Conservation (phyloP, 2,797 vertebrate genomes). For the Leptoclinus maculatus region DNA sequence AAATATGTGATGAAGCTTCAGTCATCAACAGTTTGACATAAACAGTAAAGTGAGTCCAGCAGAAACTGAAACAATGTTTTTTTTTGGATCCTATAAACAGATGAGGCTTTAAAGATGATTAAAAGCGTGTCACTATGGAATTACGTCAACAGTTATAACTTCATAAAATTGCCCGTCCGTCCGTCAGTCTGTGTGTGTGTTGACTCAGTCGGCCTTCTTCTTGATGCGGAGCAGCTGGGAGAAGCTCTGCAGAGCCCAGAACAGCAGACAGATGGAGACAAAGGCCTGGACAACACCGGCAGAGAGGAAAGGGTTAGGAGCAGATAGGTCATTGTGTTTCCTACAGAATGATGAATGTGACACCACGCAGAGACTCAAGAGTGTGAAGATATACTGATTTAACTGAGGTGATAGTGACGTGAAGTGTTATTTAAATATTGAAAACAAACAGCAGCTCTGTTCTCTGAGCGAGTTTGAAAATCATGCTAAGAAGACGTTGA, state of each 20-base stretch:
- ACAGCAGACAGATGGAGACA: slow-evolving; percentile 87
- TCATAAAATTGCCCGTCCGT: neutral
- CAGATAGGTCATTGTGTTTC: neutral
- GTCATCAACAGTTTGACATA: neutral
- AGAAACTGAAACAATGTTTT: neutral
- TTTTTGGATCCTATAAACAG: neutral
- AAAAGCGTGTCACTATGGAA: neutral
- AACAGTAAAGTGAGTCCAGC: neutral
- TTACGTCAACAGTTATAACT: neutral
- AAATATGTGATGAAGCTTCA: neutral
- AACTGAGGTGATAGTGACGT: neutral
- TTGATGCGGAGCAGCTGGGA: slow-evolving; percentile 70
- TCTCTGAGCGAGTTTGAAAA: neutral
- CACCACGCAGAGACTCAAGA: neutral
- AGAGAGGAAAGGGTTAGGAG: neutral
- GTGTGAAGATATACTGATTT: neutral
- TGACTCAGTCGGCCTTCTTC: slow-evolving; percentile 80
- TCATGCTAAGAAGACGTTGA: neutral
- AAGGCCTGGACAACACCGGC: slow-evolving; percentile 83
- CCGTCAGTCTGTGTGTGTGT: neutral
- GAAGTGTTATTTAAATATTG: too few species aligned
- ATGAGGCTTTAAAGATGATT: neutral
- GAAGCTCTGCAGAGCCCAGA: slow-evolving; percentile 87
- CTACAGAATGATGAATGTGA: neutral
- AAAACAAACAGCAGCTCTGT: neutral